Conservation (phyloP, 2,888 invertebrate genomes). For the Acheta domesticus region DNA sequence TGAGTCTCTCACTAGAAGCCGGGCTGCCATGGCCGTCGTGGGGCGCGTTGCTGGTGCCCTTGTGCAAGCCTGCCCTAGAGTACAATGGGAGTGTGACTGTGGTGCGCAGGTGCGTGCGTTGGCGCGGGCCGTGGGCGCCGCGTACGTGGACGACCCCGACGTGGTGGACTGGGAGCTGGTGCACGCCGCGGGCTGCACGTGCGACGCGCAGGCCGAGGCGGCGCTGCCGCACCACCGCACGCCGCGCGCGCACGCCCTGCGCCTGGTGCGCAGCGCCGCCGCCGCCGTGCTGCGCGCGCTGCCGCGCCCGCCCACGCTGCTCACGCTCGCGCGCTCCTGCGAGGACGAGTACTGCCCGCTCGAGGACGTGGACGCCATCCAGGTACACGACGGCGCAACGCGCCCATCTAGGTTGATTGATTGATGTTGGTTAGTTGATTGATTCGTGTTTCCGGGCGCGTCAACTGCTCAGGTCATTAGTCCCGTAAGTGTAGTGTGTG, state of each 20-base stretch:
- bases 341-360: constrained; percentile 86
- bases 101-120: not conserved
- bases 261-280: constrained; percentile 51
- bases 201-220: constrained; percentile 61
- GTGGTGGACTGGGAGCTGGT: constrained; percentile 75
- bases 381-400: too few species aligned
- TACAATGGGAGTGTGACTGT: not conserved
- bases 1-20: too few species aligned
- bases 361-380: constrained; percentile 74
- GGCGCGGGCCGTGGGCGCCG: not conserved
- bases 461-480: too few species aligned
- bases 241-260: constrained; percentile 60
- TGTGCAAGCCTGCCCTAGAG: too few species aligned
- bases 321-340: constrained; percentile 75
- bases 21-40: too few species aligned
- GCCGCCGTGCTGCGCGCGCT: not conserved
- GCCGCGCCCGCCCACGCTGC: constrained; percentile 57
- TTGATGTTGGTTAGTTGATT: too few species aligned
- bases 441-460: too few species aligned
- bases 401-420: too few species aligned
- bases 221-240: constrained; percentile 83
- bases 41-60: too few species aligned
- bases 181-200: constrained; percentile 83
- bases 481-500: too few species aligned
- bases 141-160: constrained; percentile 39